Evolutionary conservation across 2,888 invertebrate genomes (phyloP).

Genomic region (Cheilosia soror): DNA sequence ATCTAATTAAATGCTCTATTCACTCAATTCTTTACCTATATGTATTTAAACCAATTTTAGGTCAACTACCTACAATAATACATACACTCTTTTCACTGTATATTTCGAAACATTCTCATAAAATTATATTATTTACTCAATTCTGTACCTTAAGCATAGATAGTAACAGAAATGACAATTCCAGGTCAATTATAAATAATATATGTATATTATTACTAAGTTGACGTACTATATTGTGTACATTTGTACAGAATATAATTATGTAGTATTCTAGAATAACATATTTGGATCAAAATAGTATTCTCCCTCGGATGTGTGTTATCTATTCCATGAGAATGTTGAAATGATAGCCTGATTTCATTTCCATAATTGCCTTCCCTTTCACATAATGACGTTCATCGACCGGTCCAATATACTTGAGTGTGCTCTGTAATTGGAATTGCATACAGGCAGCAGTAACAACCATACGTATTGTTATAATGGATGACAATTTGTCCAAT

Average conservation of each 20-base stretch:
- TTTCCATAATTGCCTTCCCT: conserved; percentile 1
- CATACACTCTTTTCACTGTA: too few species aligned
- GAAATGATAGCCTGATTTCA: conserved; percentile 3
- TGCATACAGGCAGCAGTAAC: neutral
- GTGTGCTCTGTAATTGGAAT: neutral
- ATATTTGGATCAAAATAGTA: conserved; percentile 10
- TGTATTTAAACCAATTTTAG: too few species aligned
- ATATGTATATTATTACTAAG: neutral
- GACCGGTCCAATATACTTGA: neutral
- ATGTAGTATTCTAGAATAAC: neutral
- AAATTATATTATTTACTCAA: too few species aligned
- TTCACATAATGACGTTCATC: conserved; percentile 1
- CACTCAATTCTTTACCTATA: too few species aligned
- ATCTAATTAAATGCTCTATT: too few species aligned
- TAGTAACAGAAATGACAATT: too few species aligned
- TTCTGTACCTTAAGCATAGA: too few species aligned
- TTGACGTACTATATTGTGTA: neutral
- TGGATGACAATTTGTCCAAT: neutral
- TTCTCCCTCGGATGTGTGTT: neutral
- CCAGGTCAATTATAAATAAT: neutral
- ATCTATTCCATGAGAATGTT: neutral
- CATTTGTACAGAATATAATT: neutral
- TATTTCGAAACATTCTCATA: too few species aligned
- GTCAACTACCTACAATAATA: too few species aligned
- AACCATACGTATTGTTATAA: too few species aligned